Conservation (phyloP, 2,888 invertebrate genomes). For the Limnephilus auricula region DNA sequence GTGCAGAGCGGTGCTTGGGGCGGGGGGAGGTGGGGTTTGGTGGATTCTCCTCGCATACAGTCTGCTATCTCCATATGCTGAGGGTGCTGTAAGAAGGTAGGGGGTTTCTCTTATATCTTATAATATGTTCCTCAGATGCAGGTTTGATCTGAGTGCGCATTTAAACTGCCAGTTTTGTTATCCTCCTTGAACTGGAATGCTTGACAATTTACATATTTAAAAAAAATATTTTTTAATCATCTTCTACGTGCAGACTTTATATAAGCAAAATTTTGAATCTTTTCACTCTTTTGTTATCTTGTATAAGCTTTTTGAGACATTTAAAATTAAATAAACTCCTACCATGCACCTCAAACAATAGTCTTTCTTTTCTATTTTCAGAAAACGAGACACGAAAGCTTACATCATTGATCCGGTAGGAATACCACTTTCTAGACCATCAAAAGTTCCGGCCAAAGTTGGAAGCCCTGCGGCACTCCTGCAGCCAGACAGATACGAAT, state of each 20-base stretch:
- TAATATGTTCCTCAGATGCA: not conserved
- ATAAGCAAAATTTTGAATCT: no score
- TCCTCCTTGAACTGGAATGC: not conserved
- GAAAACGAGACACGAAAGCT: slow-evolving; percentile 59
- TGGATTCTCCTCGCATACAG: slow-evolving; percentile 46
- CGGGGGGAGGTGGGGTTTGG: slow-evolving; percentile 45
- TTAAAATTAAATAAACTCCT: not conserved
- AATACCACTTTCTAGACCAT: slow-evolving; percentile 71
- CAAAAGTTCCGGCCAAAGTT: slow-evolving; percentile 79
- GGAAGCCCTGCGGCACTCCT: slow-evolving; percentile 89
- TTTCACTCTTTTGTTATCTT: no score
- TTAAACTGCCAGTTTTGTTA: not conserved
- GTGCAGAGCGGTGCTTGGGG: slow-evolving; percentile 47
- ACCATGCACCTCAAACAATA: not conserved
- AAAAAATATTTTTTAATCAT: no score
- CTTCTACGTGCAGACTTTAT: no score
- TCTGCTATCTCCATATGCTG: slow-evolving; percentile 31
- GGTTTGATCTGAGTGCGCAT: not conserved
- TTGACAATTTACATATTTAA: not conserved
- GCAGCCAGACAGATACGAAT: slow-evolving; percentile 90
- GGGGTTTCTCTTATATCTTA: not conserved
- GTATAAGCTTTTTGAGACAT: not conserved
- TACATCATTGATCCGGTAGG: slow-evolving; percentile 64
- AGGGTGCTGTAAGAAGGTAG: slow-evolving; percentile 44
- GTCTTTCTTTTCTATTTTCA: slow-evolving; percentile 38